Evolutionary conservation across 53 echinoderm and acorn worm species (phyloP).

Genomic region (Holothuria leucospilota): DNA sequence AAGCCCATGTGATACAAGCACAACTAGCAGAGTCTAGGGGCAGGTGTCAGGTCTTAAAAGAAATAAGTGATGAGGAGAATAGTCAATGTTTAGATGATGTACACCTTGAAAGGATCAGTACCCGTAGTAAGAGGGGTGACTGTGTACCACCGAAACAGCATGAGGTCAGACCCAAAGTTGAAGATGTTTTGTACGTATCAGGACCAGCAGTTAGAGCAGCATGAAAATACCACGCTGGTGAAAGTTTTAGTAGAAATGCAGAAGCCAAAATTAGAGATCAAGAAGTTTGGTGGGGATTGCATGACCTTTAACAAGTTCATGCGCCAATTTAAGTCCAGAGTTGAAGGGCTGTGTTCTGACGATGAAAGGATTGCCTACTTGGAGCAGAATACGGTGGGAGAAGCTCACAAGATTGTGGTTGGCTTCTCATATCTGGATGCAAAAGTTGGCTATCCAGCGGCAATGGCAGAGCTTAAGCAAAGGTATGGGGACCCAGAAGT

Average conservation of each 20-base stretch:
- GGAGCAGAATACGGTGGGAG: too few species aligned
- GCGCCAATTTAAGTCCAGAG: constrained; percentile 59
- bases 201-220: background rate
- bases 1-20: background rate
- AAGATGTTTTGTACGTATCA: too few species aligned
- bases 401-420: too few species aligned
- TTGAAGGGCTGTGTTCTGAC: constrained; percentile 33
- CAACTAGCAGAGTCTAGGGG: constrained; percentile 19
- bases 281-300: constrained; percentile 61
- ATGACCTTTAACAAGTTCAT: constrained; percentile 57
- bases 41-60: background rate
- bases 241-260: constrained; percentile 43
- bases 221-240: constrained; percentile 18
- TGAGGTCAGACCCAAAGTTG: too few species aligned
- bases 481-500: too few species aligned
- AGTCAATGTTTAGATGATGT: too few species aligned
- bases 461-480: too few species aligned
- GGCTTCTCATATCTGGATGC: too few species aligned
- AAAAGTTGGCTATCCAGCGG: too few species aligned
- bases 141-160: background rate
- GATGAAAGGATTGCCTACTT: constrained; percentile 58
- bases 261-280: constrained; percentile 58
- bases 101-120: too few species aligned
- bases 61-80: background rate
- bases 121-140: background rate